These are phyloP conservation scores for Eulemur rufifrons DNA, from an alignment of 2,113 vertebrate genomes.

Conservation along the genomic window DNA sequence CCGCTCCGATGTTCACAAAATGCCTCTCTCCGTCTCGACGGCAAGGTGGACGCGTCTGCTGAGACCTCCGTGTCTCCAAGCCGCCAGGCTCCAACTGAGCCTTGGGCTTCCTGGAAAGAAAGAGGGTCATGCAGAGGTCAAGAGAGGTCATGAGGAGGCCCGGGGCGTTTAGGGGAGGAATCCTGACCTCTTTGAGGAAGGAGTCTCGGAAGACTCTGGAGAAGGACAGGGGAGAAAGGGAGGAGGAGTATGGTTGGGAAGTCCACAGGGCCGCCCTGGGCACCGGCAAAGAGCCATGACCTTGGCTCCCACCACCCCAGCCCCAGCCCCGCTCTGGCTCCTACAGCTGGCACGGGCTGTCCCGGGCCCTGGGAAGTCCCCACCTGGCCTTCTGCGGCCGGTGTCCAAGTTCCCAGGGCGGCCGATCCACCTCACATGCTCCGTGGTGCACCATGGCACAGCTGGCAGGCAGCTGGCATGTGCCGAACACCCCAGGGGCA, in stretches of 20 bases:
- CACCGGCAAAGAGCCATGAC: neutral
- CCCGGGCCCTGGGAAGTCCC: neutral
- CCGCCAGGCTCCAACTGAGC: neutral
- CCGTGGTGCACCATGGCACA: accelerated
- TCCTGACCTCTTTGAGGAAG: neutral
- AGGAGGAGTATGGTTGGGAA: accelerated
- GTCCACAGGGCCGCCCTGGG: accelerated
- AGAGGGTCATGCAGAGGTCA: neutral
- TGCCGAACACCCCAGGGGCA: neutral
- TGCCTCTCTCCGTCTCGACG: neutral
- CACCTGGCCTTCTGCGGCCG: neutral
- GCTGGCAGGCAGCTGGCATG: neutral
- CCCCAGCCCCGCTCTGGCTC: accelerated
- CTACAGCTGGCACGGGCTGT: neutral
- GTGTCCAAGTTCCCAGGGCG: neutral
- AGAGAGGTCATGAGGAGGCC: neutral
- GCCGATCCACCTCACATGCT: accelerated
- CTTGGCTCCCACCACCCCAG: neutral
- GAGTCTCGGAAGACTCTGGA: neutral
- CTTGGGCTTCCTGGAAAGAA: neutral
- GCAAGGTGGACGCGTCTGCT: neutral
- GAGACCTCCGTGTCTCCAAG: neutral
- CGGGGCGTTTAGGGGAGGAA: too few relatives aligned
- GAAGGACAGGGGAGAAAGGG: neutral
- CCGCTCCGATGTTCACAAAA: slow-evolving; percentile 66